Conservation (phyloP, 1,140 invertebrate species). For the Heliothis subflexa region DNA sequence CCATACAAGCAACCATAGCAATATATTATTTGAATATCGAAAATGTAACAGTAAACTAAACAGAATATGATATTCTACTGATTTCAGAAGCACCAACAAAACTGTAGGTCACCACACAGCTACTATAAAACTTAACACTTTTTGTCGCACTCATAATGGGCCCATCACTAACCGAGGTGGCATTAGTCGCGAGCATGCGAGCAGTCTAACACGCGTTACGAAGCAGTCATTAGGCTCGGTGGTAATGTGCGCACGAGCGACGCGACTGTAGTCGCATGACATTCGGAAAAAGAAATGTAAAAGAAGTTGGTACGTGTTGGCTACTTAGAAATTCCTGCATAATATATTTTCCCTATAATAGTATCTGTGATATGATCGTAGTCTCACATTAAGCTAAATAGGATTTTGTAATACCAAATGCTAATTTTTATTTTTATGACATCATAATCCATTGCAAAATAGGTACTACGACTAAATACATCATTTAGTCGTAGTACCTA, state of each 20-base stretch:
- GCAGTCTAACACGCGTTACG: conserved; percentile 47
- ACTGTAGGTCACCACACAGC: not conserved
- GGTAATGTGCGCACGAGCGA: conserved; percentile 50
- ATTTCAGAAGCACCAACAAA: not conserved
- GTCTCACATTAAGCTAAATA: too few relatives aligned
- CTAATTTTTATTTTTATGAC: too few relatives aligned
- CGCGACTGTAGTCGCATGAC: not conserved
- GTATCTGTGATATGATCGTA: too few relatives aligned
- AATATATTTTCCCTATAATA: too few relatives aligned
- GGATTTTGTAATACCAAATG: too few relatives aligned
- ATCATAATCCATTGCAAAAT: too few relatives aligned
- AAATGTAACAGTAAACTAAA: not conserved
- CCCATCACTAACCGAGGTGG: conserved; percentile 21
- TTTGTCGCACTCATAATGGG: conserved; percentile 29
- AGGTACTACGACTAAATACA: too few relatives aligned
- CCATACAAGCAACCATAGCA: too few relatives aligned
- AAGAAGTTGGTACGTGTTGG: not conserved
- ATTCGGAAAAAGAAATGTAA: conserved; percentile 15
- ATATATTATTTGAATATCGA: not conserved
- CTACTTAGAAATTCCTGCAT: not conserved
- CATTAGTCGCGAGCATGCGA: conserved; percentile 43
- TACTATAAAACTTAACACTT: conserved; percentile 7
- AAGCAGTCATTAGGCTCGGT: conserved; percentile 49
- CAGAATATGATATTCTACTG: not conserved
- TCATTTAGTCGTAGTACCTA: too few relatives aligned